Conservation (phyloP, 2,888 invertebrate genomes). For the Microctonus aethiopoides region DNA sequence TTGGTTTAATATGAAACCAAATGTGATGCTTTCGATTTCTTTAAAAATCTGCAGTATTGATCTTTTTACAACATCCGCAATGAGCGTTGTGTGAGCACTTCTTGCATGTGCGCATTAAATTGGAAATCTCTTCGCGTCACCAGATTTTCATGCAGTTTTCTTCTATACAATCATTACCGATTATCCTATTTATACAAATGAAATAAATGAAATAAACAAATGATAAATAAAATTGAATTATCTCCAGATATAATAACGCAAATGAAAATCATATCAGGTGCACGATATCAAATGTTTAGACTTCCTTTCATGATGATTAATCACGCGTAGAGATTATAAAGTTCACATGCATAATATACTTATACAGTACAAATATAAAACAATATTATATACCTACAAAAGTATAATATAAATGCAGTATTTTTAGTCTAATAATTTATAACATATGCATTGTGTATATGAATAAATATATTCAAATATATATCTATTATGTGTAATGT, state of each 20-base stretch:
- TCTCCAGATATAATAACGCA: too few species aligned
- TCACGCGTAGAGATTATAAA: background rate
- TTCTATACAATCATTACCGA: too few species aligned
- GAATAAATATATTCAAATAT: background rate
- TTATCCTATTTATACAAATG: too few species aligned
- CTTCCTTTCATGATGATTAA: background rate
- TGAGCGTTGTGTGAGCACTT: conserved; percentile 18
- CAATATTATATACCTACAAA: background rate
- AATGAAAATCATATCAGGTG: background rate
- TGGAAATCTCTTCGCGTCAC: background rate
- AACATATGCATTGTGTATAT: background rate
- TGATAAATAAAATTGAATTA: too few species aligned
- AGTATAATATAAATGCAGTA: too few species aligned
- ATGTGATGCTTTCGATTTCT: background rate
- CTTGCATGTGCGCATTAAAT: conserved; percentile 23
- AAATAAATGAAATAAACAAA: too few species aligned
- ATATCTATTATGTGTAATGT: too few species aligned
- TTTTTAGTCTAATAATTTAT: too few species aligned
- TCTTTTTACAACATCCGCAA: too few species aligned
- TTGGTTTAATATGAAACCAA: too few species aligned
- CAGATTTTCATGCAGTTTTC: background rate
- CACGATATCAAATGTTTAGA: background rate
- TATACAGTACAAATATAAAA: too few species aligned
- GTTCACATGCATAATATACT: background rate
- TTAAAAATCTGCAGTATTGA: conserved; percentile 15